Base-by-base conservation (phyloP, 2,888 invertebrate species). In the Amblyjoppa fuscipennis region DNA sequence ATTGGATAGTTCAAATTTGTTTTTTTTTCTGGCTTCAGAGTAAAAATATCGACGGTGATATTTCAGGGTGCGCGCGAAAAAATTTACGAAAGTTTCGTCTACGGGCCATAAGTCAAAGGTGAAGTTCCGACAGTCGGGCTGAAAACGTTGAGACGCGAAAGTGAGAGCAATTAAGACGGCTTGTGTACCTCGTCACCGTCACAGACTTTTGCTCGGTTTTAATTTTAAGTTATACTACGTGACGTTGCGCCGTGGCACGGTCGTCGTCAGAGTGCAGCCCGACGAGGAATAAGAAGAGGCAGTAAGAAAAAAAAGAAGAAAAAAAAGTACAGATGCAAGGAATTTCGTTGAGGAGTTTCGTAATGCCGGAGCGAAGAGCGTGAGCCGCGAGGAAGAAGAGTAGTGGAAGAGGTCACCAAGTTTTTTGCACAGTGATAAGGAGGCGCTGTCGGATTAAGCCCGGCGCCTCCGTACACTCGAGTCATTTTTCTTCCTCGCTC, bases 151-250 rank as follows among this genome's bases (percentile, higher is more conserved):
- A 73, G 80, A 86, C 84, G 56, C 73, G 75, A 87, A 76, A 85
- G 83, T 75, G 81, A 82, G 86, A 85, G 84, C 80, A 85, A 85
- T 85, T 85, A 85, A 85, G 84, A 80, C 83, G 73, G 71, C 79
- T 83, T 69, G 85, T 80, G 85, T 83, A 88, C 88, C 87, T 90
- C 90, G 89, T 90, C 90, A 81, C 87, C 82, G 84, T 87, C 87
- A 83, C 77, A 71, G 84, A 80, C 86, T 81, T 89, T 87, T 80
- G 85, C 86, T 75, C 53, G 82, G 71, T 84, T 90, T 89, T 88
- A 88, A 89, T 89, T 90, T 88, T 87, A 89, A 88, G 88, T 87
- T 87, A 80, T 87, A 86, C 85, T 86, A 87, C 88, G 82, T 64
- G 75, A 51, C 34, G 66, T 59, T 49, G 28, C 49, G 73, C 61